These are phyloP conservation scores for Cyphomyrus plagiostoma DNA, from an alignment of 2,113 vertebrate genomes.

Conservation along the genomic window DNA sequence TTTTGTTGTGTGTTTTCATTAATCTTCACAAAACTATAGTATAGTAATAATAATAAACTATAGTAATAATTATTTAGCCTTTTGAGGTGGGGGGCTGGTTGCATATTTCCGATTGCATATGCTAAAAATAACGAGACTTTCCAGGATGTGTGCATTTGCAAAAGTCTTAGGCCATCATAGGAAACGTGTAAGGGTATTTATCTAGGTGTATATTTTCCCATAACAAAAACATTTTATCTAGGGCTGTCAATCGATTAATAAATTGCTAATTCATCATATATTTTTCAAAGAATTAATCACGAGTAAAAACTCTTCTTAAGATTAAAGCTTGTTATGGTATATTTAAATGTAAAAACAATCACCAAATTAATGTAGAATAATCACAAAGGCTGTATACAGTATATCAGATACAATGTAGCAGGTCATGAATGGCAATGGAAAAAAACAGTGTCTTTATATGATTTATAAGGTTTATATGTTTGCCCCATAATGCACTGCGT, in stretches of 20 bases:
- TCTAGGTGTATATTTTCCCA: neutral
- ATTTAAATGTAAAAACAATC: neutral
- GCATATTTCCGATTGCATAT: neutral
- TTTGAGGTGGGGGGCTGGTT: neutral
- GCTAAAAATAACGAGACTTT: neutral
- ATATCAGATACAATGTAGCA: neutral
- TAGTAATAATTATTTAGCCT: neutral
- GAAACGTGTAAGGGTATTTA: neutral
- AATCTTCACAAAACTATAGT: neutral
- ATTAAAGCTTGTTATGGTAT: neutral
- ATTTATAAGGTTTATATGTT: neutral
- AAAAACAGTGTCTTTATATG: neutral
- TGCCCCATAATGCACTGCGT: neutral
- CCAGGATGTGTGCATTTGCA: neutral
- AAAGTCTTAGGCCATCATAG: neutral
- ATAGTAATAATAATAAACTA: too few relatives aligned
- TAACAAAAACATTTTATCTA: neutral
- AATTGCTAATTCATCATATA: neutral
- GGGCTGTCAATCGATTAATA: neutral
- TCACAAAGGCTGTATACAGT: neutral
- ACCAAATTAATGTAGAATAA: neutral
- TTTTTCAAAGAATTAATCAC: neutral
- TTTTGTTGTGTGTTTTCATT: neutral
- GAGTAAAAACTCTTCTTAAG: neutral
- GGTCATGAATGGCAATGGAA: neutral